Evolutionary conservation across 2,113 vertebrate species (phyloP).

Genomic region (Anhinga anhinga): DNA sequence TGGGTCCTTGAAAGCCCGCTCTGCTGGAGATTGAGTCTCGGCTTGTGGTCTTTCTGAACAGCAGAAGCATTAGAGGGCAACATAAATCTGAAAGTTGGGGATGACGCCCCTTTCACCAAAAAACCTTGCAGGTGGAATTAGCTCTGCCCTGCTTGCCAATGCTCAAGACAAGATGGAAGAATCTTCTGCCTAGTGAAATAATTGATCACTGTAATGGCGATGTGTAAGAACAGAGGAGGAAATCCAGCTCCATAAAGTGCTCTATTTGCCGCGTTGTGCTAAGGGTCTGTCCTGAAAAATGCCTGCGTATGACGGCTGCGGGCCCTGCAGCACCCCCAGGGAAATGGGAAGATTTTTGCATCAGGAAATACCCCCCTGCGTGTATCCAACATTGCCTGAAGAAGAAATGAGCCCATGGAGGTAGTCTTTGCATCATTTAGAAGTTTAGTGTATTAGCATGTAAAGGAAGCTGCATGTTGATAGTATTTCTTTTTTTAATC

Average conservation of each 20-base stretch:
- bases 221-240: not conserved
- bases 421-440: not conserved
- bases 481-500: not conserved
- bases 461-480: not conserved
- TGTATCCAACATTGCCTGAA: not conserved
- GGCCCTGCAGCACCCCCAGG: too few relatives aligned
- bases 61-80: not conserved
- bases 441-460: not conserved
- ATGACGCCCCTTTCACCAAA: not conserved
- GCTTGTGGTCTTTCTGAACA: not conserved
- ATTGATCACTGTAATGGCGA: too few relatives aligned
- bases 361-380: rapidly evolving
- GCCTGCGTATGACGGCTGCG: rapidly evolving
- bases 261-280: rapidly evolving
- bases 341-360: not conserved
- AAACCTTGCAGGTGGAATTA: not conserved
- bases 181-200: not conserved
- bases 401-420: not conserved
- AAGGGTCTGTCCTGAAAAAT: not conserved
- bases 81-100: not conserved
- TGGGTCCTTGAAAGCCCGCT: not conserved
- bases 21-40: not conserved
- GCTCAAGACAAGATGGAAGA: not conserved
- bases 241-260: not conserved
- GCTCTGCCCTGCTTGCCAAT: not conserved